Evolutionary conservation across 2,113 vertebrate species (phyloP), one percentile per base, ranked within the genome.

Genomic region (Dissostichus mawsoni): DNA sequence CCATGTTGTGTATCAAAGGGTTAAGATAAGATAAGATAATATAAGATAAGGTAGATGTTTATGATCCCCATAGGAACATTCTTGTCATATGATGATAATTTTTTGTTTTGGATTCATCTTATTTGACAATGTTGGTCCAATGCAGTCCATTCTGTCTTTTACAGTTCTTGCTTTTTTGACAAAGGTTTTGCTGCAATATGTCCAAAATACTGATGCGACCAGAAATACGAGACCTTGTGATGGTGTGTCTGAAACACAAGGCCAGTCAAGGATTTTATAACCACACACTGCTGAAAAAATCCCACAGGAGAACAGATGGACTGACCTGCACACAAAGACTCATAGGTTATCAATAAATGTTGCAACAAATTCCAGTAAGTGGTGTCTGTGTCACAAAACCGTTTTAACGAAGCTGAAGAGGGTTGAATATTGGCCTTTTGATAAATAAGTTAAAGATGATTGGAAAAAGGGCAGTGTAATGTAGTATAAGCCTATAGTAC

Each of bases 281-380:
- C 33, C 33, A 48, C 50, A 59, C 33, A n/a, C 23, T 47, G 13
- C 58, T 53, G 12, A 23, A 69, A 52, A 0, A n/a, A 20, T 45
- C 52, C 66, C 58, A 20, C 1, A 77, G 51, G 55, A 53, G 57
- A 55, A 8, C 7, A 0, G n/a, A 36, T 8, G 16, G 23, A n/a
- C 45, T 41, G 73, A 81, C 56, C 50, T 77, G 18, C 16, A 29
- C 44, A 69, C 79, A 59, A 3, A 58, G 12, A 76, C 66, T 23
- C 73, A 74, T 13, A 73, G 45, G 33, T 52, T 52, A 50, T 44
- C 69, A 65, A 69, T 77, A 69, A 23, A 76, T 80, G 44, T 9
- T 11, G 45, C 20, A 52, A 51, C 20, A 64, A 41, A 62, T 23
- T 66, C 20, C 58, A 75, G 62, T n/a, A 56, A 73, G 20, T 17